These are phyloP conservation scores for Aphaenogaster rudis DNA, from an alignment of 1,140 invertebrate species.

Conservation along the genomic window DNA sequence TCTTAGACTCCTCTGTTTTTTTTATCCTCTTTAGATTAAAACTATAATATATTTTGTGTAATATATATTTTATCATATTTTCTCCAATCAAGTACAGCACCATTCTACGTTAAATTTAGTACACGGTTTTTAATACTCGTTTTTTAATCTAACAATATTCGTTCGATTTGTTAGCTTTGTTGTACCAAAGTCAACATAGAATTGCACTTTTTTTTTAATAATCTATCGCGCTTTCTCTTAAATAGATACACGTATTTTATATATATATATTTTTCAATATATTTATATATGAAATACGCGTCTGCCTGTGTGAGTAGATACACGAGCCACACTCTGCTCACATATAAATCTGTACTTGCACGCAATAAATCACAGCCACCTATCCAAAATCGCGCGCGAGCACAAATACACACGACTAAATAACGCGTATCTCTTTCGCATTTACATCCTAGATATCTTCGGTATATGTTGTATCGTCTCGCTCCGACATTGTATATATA, in stretches of 20 bases:
- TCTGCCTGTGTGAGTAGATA: slow-evolving; percentile 57
- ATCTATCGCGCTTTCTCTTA: slow-evolving; percentile 52
- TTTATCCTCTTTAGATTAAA: slow-evolving; percentile 61
- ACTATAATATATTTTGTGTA: slow-evolving; percentile 78
- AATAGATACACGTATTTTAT: slow-evolving; percentile 65
- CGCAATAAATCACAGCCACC: slow-evolving; percentile 83
- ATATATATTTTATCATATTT: slow-evolving; percentile 65
- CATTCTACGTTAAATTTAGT: slow-evolving; percentile 80
- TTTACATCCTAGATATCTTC: slow-evolving; percentile 73
- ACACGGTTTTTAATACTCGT: slow-evolving; percentile 49
- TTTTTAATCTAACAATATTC: slow-evolving; percentile 53
- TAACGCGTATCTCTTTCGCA: slow-evolving; percentile 60
- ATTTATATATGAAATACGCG: slow-evolving; percentile 72
- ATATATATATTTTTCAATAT: slow-evolving; percentile 57
- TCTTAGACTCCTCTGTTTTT: slow-evolving; percentile 75
- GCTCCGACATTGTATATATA: slow-evolving; percentile 45
- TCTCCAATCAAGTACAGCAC: slow-evolving; percentile 56
- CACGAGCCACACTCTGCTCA: slow-evolving; percentile 63
- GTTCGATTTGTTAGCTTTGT: slow-evolving; percentile 49
- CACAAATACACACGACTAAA: slow-evolving; percentile 75
- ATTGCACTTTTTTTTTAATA: slow-evolving; percentile 65
- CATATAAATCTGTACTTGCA: slow-evolving; percentile 77
- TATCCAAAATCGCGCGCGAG: slow-evolving; percentile 81
- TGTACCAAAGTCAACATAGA: slow-evolving; percentile 80
- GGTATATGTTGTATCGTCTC: slow-evolving; percentile 57